Evolutionary conservation across 2,797 vertebrate genomes (phyloP).

Genomic region (Muscicapa comitata): DNA sequence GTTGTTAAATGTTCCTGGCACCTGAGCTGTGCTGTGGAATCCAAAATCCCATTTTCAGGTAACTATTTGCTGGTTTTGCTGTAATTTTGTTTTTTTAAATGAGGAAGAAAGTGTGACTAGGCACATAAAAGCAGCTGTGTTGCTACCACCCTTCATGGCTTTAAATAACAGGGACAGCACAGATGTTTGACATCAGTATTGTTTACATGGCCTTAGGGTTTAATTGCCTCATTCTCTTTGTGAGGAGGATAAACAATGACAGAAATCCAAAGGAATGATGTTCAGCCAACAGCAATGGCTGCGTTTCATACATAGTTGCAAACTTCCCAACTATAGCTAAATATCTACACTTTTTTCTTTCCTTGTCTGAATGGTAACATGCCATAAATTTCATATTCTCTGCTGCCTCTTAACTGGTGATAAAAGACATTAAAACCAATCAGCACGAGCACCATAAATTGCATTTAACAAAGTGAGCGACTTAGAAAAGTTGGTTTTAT

Average conservation of each 20-base stretch:
- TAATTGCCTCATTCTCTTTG: constrained; percentile 64
- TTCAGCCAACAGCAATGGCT: constrained; percentile 29
- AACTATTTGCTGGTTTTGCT: not conserved
- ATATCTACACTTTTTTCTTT: not conserved
- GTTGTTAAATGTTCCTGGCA: not conserved
- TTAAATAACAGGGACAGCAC: constrained; percentile 52
- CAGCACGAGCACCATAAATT: accelerated
- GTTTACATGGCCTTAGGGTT: constrained; percentile 65
- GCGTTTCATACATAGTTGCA: constrained; percentile 36
- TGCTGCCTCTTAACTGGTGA: not conserved
- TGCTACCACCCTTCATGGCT: constrained; percentile 45
- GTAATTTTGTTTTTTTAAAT: not conserved
- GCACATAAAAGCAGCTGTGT: constrained; percentile 17
- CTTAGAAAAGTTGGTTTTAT: not conserved
- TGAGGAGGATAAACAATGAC: constrained; percentile 66
- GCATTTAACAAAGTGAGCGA: not conserved
- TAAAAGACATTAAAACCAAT: not conserved
- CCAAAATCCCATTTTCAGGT: not conserved
- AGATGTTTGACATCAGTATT: constrained; percentile 60
- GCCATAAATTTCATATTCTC: not conserved
- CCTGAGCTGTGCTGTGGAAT: not conserved
- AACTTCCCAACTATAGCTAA: not conserved
- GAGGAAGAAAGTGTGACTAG: constrained; percentile 21
- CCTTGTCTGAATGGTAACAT: not conserved
- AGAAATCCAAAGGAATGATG: constrained; percentile 67